Conservation (phyloP, 64 coral and sea anemone species). For the Porites lutea region DNA sequence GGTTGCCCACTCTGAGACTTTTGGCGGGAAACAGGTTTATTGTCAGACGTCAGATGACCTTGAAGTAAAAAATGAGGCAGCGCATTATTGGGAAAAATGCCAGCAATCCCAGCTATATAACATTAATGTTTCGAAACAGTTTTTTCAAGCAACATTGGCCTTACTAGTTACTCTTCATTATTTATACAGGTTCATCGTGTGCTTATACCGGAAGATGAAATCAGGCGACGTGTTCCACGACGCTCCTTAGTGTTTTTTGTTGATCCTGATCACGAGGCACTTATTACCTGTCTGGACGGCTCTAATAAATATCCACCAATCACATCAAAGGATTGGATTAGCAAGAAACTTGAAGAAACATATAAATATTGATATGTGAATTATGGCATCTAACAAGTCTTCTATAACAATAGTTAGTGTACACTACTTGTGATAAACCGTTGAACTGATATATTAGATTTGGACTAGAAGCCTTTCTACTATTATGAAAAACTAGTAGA, state of each 20-base stretch:
- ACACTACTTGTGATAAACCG: no score
- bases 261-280: neutral
- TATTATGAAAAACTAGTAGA: no score
- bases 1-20: no score
- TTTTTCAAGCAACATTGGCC: neutral
- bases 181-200: conserved; percentile 41
- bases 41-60: no score
- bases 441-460: no score
- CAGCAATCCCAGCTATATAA: no score
- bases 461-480: no score
- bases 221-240: conserved; percentile 25
- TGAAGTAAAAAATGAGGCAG: no score
- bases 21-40: no score
- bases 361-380: conserved; percentile 16
- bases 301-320: conserved; percentile 58
- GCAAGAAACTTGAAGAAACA: neutral
- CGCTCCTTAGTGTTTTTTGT: conserved; percentile 37
- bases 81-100: no score
- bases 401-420: no score
- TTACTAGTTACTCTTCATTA: neutral
- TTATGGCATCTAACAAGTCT: neutral
- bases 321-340: conserved; percentile 27
- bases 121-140: no score
- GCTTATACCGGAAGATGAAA: conserved; percentile 16
- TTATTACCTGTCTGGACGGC: conserved; percentile 48